These are phyloP conservation scores for Tipula lateralis DNA, from an alignment of 2,888 invertebrate genomes.

Conservation along the genomic window DNA sequence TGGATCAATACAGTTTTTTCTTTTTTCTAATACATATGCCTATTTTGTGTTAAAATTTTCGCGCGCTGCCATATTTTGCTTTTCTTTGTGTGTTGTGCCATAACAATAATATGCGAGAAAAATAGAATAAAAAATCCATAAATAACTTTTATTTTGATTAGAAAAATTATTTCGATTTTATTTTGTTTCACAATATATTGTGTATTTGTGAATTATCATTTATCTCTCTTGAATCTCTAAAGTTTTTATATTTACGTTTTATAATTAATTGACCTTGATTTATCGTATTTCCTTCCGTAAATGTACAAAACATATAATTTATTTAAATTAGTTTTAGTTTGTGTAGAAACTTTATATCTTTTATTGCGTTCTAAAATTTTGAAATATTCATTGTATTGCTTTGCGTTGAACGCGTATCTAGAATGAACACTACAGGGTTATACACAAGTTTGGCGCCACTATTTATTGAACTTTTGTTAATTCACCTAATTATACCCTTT, in stretches of 20 bases:
- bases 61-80: background rate
- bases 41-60: background rate
- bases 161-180: background rate
- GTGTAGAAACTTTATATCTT: background rate
- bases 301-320: background rate
- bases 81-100: background rate
- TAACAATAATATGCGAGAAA: background rate
- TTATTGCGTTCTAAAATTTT: background rate
- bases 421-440: background rate
- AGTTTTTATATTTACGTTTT: background rate
- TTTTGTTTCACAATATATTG: background rate
- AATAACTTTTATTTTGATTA: background rate
- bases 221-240: background rate
- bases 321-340: background rate
- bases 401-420: background rate
- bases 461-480: background rate
- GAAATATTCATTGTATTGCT: background rate
- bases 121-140: background rate
- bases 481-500: background rate
- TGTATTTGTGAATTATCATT: background rate
- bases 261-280: background rate
- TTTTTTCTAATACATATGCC: background rate
- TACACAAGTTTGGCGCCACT: background rate
- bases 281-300: background rate
- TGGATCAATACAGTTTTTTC: background rate